Percentiles rank a stretch among this genome's conserved stretches.
Conservation (phyloP, 1,140 invertebrate genomes). For the Bombus consobrinus region DNA sequence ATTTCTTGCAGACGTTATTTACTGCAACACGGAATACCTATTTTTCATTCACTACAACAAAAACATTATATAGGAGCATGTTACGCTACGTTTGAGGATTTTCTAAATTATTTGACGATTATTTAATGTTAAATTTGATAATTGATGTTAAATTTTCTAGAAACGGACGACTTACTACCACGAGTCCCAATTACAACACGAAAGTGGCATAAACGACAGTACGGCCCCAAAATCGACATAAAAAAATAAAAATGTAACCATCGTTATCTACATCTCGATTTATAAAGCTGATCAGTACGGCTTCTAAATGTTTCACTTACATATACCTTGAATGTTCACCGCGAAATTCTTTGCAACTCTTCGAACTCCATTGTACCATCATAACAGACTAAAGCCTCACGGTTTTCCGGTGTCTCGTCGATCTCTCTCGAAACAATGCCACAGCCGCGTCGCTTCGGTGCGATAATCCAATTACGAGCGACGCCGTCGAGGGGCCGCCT, state of each 20-base stretch:
- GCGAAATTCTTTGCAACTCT: not conserved
- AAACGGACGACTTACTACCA: too few species aligned
- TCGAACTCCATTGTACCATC: not conserved
- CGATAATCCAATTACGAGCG: slow-evolving; percentile 49
- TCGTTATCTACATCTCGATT: too few species aligned
- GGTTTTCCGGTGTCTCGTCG: not conserved
- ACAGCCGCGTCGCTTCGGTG: slow-evolving; percentile 3
- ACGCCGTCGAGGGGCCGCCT: slow-evolving; percentile 14
- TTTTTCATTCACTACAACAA: not conserved
- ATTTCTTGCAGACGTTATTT: not conserved
- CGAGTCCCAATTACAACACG: not conserved
- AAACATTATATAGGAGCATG: too few species aligned
- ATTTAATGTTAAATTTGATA: not conserved
- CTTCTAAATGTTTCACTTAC: too few species aligned
- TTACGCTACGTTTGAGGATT: too few species aligned
- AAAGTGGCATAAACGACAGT: not conserved
- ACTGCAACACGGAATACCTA: not conserved
- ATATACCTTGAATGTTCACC: too few species aligned
- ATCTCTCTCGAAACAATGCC: slow-evolving; percentile 40
- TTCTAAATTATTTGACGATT: not conserved
- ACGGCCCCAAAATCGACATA: fast-evolving
- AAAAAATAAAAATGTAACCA: not conserved
- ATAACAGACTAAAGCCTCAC: not conserved
- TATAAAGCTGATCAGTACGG: too few species aligned
- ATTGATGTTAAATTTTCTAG: too few species aligned